Base-by-base conservation (phyloP, 2,888 invertebrate genomes). In the Adela reaumurella region DNA sequence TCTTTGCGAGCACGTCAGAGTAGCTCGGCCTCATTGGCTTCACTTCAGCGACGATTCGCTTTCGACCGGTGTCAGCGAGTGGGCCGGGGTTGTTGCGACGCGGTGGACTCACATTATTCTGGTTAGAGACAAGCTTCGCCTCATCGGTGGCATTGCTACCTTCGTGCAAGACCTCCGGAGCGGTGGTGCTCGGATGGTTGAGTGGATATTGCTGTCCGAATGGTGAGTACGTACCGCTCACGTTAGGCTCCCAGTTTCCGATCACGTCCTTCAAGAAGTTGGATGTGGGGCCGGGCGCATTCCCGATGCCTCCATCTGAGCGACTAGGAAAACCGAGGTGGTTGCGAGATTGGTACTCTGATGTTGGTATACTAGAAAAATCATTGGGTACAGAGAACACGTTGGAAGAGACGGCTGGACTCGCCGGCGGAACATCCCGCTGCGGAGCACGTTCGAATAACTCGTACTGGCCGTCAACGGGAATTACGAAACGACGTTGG, bases 21-120 rank as follows among this genome's bases (percentile, higher is more conserved):
- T 92, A 92, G 14, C 89, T 87, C 46, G 92, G 91, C 48, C 92
- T 82, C 91, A 92, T 92, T 0, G 92, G 92, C 60, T 90, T 90
- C 0, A 92, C 92, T 71, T 92, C 92, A 35, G 91, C 92, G 1
- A 92, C 86, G 65, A 90, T 90, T 47, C 91, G 81, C 50, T 88
- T 88, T 57, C 84, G 84, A 54, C 77, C 80, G 19, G 81, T 82
- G 50, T 81, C 81, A 57, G 82, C 82, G 46, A 78, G 56, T 18
- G 76, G 77, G 51, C 69, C 72, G 51, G 68, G 70, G 53, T 76
- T 78, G 64, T 71, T 73, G 50, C 71, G 63, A 51, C 76, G 79
- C 18, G 73, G 73, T 52, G 63, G 64, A 45, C 57, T 60, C n/a
- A 49, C 48, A 57, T 57, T 57, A 58, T 47, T 56, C 59, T 53